A percentile compares a stretch with the other conserved stretches of the same genome.
Evolutionary conservation across 2,113 vertebrate genomes (phyloP).

Genomic region (Synchiropus splendidus): DNA sequence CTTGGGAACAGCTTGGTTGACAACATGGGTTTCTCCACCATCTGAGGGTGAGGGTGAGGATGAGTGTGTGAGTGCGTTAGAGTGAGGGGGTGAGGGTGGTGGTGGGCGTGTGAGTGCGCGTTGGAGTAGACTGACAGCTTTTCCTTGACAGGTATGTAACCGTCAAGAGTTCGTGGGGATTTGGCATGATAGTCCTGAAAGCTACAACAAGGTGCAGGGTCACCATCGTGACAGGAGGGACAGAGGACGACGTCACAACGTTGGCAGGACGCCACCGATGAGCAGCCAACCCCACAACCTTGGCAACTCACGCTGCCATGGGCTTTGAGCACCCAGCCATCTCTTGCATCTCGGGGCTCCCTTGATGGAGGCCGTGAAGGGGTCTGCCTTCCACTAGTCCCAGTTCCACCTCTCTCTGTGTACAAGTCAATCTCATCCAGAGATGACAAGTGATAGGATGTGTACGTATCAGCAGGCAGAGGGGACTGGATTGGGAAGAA

Average conservation of each 20-base stretch:
- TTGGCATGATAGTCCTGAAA: constrained; percentile 67
- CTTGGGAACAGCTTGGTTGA: constrained; percentile 64
- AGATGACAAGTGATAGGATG: constrained; percentile 78
- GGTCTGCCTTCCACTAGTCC: constrained; percentile 56
- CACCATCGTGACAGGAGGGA: constrained; percentile 61
- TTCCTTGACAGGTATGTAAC: constrained; percentile 68
- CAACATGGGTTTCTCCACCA: constrained; percentile 76
- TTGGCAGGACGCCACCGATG: constrained; percentile 77
- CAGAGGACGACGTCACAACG: constrained; percentile 81
- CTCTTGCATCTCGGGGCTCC: constrained; percentile 66
- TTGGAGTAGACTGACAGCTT: constrained; percentile 71
- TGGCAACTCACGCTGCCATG: constrained; percentile 86
- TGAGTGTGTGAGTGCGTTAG: constrained; percentile 62
- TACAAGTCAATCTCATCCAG: constrained; percentile 93
- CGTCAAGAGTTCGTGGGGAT: constrained; percentile 61
- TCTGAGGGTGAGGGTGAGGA: constrained; percentile 74
- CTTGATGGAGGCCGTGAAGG: constrained; percentile 62
- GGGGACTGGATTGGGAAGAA: constrained; percentile 75
- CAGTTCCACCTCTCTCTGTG: constrained; percentile 73
- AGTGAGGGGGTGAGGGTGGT: constrained; percentile 55
- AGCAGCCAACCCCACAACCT: constrained; percentile 77
- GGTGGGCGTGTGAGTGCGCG: constrained; percentile 66
- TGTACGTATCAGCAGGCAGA: constrained; percentile 64
- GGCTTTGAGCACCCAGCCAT: constrained; percentile 73
- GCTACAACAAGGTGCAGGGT: constrained; percentile 68